These are phyloP conservation scores for Benthosema pterotum DNA, from an alignment of 2,797 vertebrate species.

Conservation along the genomic window DNA sequence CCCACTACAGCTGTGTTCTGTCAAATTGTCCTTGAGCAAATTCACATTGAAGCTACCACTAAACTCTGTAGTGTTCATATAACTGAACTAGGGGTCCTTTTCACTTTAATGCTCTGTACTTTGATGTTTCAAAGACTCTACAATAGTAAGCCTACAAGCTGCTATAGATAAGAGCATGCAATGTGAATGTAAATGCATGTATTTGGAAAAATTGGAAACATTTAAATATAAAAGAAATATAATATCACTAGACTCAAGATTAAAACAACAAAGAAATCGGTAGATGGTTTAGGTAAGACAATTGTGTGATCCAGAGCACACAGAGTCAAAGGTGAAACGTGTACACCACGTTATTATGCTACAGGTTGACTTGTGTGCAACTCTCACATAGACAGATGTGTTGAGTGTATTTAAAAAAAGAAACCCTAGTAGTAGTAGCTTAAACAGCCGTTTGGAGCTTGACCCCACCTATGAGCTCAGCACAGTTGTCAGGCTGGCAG, in stretches of 20 bases:
- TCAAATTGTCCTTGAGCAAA: no score
- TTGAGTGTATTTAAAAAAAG: slow-evolving; percentile 35
- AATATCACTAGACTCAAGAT: slow-evolving; percentile 9
- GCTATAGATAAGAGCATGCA: no score
- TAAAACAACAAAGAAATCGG: neutral
- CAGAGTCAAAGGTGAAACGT: slow-evolving; percentile 12
- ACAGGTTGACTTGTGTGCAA: slow-evolving; percentile 9
- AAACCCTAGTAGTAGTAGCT: slow-evolving; percentile 13
- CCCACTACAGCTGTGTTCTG: no score
- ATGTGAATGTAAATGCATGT: no score
- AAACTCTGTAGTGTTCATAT: no score
- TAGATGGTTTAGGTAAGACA: neutral
- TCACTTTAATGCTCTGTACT: no score
- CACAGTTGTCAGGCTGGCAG: slow-evolving; percentile 3
- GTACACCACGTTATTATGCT: slow-evolving; percentile 29
- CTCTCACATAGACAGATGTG: slow-evolving; percentile 28
- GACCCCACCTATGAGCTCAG: slow-evolving; percentile 30
- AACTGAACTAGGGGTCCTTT: no score
- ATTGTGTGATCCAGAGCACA: slow-evolving; percentile 5
- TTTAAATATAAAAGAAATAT: neutral
- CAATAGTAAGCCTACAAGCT: no score
- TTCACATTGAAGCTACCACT: no score
- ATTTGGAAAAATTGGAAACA: neutral
- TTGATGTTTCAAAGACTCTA: no score
- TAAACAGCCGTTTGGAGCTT: slow-evolving; percentile 50